Evolutionary conservation across 1,140 invertebrate species (phyloP).

Genomic region (Trichomalopsis sarcophagae): DNA sequence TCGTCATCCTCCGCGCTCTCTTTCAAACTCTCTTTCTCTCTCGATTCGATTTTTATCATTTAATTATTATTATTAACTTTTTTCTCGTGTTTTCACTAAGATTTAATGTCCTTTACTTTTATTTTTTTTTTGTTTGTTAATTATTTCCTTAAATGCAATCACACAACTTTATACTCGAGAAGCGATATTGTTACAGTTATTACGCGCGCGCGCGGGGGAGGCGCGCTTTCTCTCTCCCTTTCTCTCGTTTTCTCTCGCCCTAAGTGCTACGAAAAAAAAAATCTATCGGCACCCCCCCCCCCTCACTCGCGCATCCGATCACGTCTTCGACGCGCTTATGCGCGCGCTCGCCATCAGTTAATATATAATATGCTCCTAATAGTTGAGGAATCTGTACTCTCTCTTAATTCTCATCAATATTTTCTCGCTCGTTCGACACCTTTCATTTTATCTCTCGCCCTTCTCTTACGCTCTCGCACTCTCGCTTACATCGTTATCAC

Average conservation of each 20-base stretch:
- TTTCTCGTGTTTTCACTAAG: conserved; percentile 44
- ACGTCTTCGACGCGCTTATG: conserved; percentile 31
- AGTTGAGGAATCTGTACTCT: conserved; percentile 70
- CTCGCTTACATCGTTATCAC: conserved; percentile 67
- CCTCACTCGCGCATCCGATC: conserved; percentile 16
- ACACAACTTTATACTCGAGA: conserved; percentile 48
- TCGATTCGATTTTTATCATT: conserved; percentile 28
- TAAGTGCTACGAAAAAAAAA: conserved; percentile 64
- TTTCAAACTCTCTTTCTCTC: conserved; percentile 48
- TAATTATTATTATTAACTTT: conserved; percentile 47
- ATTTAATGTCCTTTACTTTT: conserved; percentile 39
- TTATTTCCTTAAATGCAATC: conserved; percentile 47
- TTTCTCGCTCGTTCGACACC: conserved; percentile 35
- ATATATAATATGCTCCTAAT: conserved; percentile 72
- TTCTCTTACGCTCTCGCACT: conserved; percentile 52
- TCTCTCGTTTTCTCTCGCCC: conserved; percentile 54
- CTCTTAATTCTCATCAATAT: conserved; percentile 2
- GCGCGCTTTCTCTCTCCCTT: conserved; percentile 40
- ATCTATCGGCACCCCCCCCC: conserved; percentile 60
- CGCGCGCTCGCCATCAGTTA: conserved; percentile 51
- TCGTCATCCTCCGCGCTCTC: conserved; percentile 5
- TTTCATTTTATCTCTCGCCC: conserved; percentile 25
- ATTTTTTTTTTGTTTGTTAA: not conserved
- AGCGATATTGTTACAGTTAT: conserved; percentile 45
- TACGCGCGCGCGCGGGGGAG: conserved; percentile 1